These are phyloP conservation scores for Ormyrus rosae DNA, from an alignment of 2,888 invertebrate genomes.

Conservation along the genomic window DNA sequence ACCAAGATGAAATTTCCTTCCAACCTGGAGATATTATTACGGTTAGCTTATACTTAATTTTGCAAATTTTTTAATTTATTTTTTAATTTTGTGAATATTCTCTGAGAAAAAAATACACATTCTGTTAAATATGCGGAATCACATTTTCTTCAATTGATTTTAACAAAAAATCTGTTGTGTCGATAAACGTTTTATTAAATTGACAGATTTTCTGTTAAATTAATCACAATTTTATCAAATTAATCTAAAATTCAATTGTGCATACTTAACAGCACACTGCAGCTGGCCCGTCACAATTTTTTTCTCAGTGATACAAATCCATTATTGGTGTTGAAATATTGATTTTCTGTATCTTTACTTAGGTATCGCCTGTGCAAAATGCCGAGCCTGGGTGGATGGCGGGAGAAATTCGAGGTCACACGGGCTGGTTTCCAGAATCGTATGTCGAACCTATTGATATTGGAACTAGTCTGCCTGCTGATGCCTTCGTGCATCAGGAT, in stretches of 20 bases:
- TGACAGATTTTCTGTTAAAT: too few species aligned
- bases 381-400: slow-evolving; percentile 99
- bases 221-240: too few species aligned
- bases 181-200: too few species aligned
- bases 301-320: not conserved
- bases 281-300: too few species aligned
- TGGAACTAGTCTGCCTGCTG: slow-evolving; percentile 72
- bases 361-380: slow-evolving; percentile 86
- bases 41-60: slow-evolving; percentile 76
- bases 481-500: slow-evolving; percentile 74
- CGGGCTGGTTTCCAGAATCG: slow-evolving; percentile 98
- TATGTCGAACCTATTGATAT: slow-evolving; percentile 89
- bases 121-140: too few species aligned
- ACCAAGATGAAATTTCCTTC: slow-evolving; percentile 93
- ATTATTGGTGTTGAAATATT: not conserved
- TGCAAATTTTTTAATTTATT: not conserved
- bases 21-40: slow-evolving; percentile 95
- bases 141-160: not conserved
- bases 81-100: not conserved
- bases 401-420: slow-evolving; percentile 92
- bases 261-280: too few species aligned
- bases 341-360: slow-evolving; percentile 35
- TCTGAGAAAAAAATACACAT: too few species aligned
- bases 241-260: too few species aligned
- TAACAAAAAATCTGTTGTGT: not conserved